These are phyloP conservation scores for Drosophila serrata DNA, from an alignment of 1,140 invertebrate genomes.

Conservation along the genomic window DNA sequence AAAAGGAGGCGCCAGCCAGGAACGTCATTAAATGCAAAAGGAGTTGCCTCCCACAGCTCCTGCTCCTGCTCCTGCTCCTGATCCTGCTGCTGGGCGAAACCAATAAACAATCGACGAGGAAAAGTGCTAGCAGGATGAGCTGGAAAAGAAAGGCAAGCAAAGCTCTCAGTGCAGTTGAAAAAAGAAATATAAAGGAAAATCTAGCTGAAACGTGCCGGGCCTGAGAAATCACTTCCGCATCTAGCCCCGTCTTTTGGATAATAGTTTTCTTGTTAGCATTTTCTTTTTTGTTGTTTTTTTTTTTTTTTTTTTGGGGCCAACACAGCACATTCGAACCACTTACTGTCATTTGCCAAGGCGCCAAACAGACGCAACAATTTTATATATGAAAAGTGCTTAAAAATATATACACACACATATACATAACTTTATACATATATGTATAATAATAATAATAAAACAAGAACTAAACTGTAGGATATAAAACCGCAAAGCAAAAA, in stretches of 20 bases:
- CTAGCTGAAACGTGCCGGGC: slow-evolving; percentile 21
- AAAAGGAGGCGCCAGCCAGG: slow-evolving; percentile 42
- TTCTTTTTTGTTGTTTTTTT: neutral
- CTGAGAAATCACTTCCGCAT: slow-evolving; percentile 54
- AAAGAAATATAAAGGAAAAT: neutral
- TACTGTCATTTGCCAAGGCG: slow-evolving; percentile 57
- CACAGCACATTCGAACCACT: slow-evolving; percentile 50
- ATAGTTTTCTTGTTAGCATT: slow-evolving; percentile 47
- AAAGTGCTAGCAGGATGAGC: slow-evolving; percentile 2
- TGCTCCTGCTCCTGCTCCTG: neutral
- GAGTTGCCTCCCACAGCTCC: slow-evolving; percentile 1
- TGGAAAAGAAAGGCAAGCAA: neutral
- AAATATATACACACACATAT: slow-evolving; percentile 11
- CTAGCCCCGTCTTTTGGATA: slow-evolving; percentile 27
- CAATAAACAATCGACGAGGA: slow-evolving; percentile 57
- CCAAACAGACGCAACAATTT: slow-evolving; percentile 44
- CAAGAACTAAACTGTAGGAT: neutral
- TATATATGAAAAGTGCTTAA: slow-evolving; percentile 31
- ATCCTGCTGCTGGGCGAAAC: slow-evolving; percentile 7
- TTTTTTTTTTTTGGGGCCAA: slow-evolving; percentile 33
- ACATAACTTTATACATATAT: too few relatives aligned
- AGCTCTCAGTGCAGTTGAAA: too few relatives aligned
- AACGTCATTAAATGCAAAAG: slow-evolving; percentile 51
- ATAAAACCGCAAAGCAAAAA: neutral
- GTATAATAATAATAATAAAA: slow-evolving; percentile 2